phyloP scores from a whole-genome alignment of 2,888 invertebrate species.

The Tenthredo notha region DNA sequence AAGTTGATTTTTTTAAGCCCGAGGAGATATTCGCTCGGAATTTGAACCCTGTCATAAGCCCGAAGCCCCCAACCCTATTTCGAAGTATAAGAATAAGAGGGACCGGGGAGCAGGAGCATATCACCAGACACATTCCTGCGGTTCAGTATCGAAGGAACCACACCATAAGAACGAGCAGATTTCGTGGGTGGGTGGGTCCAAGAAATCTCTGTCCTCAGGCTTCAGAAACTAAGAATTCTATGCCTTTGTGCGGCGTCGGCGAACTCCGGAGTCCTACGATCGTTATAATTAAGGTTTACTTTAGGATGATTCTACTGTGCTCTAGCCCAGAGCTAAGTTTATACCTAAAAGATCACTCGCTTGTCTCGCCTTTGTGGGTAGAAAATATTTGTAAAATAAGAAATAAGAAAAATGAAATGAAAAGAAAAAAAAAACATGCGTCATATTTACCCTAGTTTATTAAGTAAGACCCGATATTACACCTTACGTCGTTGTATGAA shows the following conservation, averaged over 20 bases:
- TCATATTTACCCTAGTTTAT: neutral
- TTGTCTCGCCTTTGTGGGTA: neutral
- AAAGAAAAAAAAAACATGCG: neutral
- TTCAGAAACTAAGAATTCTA: slow-evolving; percentile 51
- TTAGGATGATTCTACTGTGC: slow-evolving; percentile 23
- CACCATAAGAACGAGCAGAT: slow-evolving; percentile 58
- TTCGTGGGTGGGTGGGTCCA: slow-evolving; percentile 63
- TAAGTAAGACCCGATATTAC: neutral
- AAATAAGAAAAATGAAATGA: no score
- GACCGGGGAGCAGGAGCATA: neutral
- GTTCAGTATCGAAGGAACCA: neutral
- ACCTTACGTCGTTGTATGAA: neutral
- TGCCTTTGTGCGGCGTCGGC: slow-evolving; percentile 59
- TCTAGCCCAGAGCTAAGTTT: slow-evolving; percentile 35
- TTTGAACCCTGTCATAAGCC: slow-evolving; percentile 36
- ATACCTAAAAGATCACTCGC: neutral
- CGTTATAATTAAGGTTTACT: slow-evolving; percentile 68
- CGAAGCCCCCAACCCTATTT: neutral
- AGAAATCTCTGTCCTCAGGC: slow-evolving; percentile 61
- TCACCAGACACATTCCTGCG: slow-evolving; percentile 48
- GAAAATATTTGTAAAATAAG: neutral
- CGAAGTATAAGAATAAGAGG: slow-evolving; percentile 6
- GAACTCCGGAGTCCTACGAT: slow-evolving; percentile 60
- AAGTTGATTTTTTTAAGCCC: slow-evolving; percentile 7
- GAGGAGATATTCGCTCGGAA: slow-evolving; percentile 45